phyloP scores from a whole-genome alignment of 2,113 vertebrate genomes.

The Poicephalus meyeri region DNA sequence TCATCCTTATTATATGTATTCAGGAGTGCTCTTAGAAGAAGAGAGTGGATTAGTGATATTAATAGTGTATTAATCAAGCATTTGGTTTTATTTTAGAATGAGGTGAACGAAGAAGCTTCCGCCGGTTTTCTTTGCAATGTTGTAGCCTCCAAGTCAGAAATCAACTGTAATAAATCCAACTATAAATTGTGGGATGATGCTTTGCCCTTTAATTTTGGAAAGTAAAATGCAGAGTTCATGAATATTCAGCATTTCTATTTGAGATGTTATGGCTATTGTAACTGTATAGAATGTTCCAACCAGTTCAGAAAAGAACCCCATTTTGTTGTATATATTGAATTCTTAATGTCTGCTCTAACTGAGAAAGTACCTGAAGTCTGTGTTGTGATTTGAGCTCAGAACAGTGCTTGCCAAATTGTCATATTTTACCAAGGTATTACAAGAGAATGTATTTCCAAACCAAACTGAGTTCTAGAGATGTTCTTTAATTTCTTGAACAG shows the following conservation, averaged over 20 bases:
- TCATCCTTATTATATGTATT: not conserved
- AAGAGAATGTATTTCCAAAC: not conserved
- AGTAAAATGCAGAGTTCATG: not conserved
- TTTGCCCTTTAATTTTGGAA: not conserved
- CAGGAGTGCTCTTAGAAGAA: not conserved
- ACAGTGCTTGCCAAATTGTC: not conserved
- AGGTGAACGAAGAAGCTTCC: not conserved
- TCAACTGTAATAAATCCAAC: not conserved
- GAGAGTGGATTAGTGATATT: not conserved
- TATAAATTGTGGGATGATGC: not conserved
- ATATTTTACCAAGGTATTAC: not conserved
- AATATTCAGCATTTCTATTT: not conserved
- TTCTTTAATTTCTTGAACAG: not conserved
- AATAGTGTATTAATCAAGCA: not conserved
- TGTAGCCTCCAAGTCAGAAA: not conserved
- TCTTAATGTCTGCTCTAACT: not conserved
- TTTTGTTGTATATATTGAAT: not conserved
- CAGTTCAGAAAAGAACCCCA: not conserved
- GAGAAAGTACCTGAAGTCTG: not conserved
- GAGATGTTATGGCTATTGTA: not conserved
- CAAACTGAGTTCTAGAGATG: not conserved
- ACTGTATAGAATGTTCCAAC: not conserved
- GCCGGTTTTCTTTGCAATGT: not conserved
- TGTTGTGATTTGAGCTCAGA: not conserved
- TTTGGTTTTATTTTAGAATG: not conserved